These are phyloP conservation scores for Drosophila pachea DNA, from an alignment of 1,140 invertebrate species.

Conservation along the genomic window DNA sequence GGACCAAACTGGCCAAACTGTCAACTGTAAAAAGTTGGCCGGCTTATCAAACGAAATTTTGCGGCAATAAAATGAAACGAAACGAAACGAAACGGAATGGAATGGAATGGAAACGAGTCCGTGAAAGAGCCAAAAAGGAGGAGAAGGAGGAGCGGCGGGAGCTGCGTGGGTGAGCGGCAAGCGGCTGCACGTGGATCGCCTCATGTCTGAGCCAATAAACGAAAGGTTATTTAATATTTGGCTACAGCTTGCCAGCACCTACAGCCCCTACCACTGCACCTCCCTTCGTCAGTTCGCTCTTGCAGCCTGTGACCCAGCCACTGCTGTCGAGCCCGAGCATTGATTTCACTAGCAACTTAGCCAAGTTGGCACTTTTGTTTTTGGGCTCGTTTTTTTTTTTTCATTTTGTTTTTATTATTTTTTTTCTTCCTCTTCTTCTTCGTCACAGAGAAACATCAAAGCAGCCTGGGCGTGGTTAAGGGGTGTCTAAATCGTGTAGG, in stretches of 20 bases:
- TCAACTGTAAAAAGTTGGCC: conserved; percentile 72
- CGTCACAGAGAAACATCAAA: conserved; percentile 65
- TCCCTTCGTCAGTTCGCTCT: background rate
- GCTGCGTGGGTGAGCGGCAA: conserved; percentile 14
- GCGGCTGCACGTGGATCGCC: conserved; percentile 38
- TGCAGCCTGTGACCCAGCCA: background rate
- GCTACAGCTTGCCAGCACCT: conserved; percentile 46
- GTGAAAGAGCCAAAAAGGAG: background rate
- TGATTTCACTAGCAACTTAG: conserved; percentile 44
- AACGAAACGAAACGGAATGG: conserved; percentile 36
- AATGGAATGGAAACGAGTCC: conserved; percentile 22
- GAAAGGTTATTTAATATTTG: conserved; percentile 77
- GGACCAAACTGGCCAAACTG: conserved; percentile 41
- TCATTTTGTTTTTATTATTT: background rate
- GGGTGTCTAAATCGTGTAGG: background rate
- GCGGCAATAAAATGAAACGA: conserved; percentile 70
- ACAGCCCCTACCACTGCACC: background rate
- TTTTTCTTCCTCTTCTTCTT: conserved; percentile 3
- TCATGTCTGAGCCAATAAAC: conserved; percentile 72
- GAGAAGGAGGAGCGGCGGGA: background rate
- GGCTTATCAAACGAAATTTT: conserved; percentile 75
- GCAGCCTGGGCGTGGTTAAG: conserved; percentile 31
- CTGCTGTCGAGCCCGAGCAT: background rate
- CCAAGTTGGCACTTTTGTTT: conserved; percentile 62
- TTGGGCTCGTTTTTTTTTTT: conserved; percentile 20